These are phyloP conservation scores for Nasonia giraulti DNA, from an alignment of 1,140 invertebrate species.

Conservation along the genomic window DNA sequence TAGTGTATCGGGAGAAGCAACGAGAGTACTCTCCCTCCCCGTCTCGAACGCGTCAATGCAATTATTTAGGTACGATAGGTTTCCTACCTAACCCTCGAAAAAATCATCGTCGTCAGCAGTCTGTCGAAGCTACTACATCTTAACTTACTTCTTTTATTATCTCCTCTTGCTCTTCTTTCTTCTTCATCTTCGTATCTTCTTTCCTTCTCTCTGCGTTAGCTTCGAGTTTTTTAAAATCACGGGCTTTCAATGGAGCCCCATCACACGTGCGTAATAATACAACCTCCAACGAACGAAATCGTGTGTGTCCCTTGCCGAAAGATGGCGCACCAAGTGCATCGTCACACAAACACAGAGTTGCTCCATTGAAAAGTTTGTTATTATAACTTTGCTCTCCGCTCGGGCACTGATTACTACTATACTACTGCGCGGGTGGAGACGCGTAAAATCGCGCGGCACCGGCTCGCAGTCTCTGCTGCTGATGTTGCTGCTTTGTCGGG, in stretches of 20 bases:
- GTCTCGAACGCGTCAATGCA: slow-evolving; percentile 31
- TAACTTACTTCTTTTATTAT: slow-evolving; percentile 13
- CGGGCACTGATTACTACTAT: neutral
- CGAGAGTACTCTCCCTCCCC: slow-evolving; percentile 21
- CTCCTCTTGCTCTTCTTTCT: neutral
- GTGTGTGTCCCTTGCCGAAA: slow-evolving; percentile 13
- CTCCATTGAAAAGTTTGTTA: slow-evolving; percentile 17
- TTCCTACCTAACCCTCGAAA: slow-evolving; percentile 43
- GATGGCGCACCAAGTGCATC: slow-evolving; percentile 19
- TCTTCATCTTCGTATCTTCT: neutral
- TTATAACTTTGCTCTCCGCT: neutral
- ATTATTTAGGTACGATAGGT: slow-evolving; percentile 41
- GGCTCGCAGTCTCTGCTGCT: slow-evolving; percentile 9
- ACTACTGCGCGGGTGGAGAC: slow-evolving; percentile 3
- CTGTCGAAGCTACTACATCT: slow-evolving; percentile 8
- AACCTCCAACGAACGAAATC: slow-evolving; percentile 23
- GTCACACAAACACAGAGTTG: slow-evolving; percentile 21
- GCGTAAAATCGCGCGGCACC: slow-evolving; percentile 3
- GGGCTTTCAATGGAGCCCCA: slow-evolving; percentile 27
- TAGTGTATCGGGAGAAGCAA: slow-evolving; percentile 1
- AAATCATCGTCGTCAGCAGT: slow-evolving; percentile 27
- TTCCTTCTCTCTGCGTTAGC: neutral
- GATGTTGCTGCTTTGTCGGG: neutral
- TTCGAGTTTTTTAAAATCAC: slow-evolving; percentile 36
- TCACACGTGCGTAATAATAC: neutral